Conservation (phyloP, 2,797 vertebrate species). For the Halcyon smyrnensis region DNA sequence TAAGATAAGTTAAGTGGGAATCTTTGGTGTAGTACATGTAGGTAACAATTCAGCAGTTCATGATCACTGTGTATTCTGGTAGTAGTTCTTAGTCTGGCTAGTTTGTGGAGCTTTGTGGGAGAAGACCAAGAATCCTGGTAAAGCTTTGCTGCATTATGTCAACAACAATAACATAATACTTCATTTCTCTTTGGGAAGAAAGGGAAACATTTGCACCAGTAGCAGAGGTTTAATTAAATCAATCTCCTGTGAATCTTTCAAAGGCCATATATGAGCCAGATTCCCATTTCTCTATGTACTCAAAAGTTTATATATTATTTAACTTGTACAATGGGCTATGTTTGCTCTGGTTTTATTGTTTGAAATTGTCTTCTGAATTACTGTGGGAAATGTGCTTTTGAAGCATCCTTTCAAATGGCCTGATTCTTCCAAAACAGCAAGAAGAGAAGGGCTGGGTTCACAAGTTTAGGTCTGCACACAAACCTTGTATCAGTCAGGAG, state of each 20-base stretch:
- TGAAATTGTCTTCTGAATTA: slow-evolving; percentile 44
- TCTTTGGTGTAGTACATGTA: neutral
- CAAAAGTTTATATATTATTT: slow-evolving; percentile 69
- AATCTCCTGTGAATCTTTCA: slow-evolving; percentile 24
- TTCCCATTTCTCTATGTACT: slow-evolving; percentile 54
- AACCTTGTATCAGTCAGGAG: neutral
- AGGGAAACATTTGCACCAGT: slow-evolving; percentile 37
- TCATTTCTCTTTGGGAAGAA: slow-evolving; percentile 42
- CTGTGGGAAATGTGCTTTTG: slow-evolving; percentile 18
- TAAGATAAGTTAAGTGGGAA: slow-evolving; percentile 4
- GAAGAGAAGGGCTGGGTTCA: neutral
- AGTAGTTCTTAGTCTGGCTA: neutral
- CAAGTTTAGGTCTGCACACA: neutral
- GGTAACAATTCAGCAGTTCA: neutral
- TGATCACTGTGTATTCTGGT: neutral
- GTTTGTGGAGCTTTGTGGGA: neutral
- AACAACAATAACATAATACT: slow-evolving; percentile 15
- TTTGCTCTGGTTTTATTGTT: slow-evolving; percentile 59
- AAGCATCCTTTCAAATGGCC: slow-evolving; percentile 3
- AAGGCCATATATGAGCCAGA: slow-evolving; percentile 16
- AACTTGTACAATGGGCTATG: slow-evolving; percentile 39
- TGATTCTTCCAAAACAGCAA: neutral
- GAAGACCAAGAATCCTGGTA: slow-evolving; percentile 8
- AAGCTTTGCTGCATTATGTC: slow-evolving; percentile 21
- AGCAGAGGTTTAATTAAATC: slow-evolving; percentile 56